Conservation (phyloP, 2,113 vertebrate genomes). For the Gymnorhina tibicen region DNA sequence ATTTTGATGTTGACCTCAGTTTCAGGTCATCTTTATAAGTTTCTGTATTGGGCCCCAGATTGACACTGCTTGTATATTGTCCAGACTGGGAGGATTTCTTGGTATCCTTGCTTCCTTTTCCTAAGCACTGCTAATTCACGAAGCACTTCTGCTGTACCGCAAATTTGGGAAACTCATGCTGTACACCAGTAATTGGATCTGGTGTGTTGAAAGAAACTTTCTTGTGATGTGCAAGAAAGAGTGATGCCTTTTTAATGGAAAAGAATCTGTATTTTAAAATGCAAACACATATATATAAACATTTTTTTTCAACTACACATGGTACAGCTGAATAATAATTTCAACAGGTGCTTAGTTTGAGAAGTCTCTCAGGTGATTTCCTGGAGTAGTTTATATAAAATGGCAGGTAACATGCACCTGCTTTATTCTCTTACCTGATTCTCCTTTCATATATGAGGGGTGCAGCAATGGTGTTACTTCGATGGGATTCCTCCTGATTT, state of each 20-base stretch:
- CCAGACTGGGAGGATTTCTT: not conserved
- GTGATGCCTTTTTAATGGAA: constrained; percentile 32
- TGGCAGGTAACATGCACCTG: not conserved
- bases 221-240: constrained; percentile 20
- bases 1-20: not conserved
- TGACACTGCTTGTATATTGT: not conserved
- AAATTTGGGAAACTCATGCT: not conserved
- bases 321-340: constrained; percentile 29
- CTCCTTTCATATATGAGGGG: fast-evolving
- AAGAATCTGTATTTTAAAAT: constrained; percentile 51
- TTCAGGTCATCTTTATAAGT: not conserved
- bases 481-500: not conserved
- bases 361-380: constrained; percentile 21
- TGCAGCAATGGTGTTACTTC: not conserved
- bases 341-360: constrained; percentile 31
- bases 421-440: not conserved
- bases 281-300: not conserved
- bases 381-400: constrained; percentile 13
- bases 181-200: not conserved
- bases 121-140: not conserved
- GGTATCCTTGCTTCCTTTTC: not conserved
- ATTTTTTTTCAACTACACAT: not conserved
- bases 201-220: not conserved
- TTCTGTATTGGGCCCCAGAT: not conserved
- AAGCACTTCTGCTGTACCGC: not conserved